Conservation (phyloP, 2,113 vertebrate genomes). For the Chaetodon auriga region DNA sequence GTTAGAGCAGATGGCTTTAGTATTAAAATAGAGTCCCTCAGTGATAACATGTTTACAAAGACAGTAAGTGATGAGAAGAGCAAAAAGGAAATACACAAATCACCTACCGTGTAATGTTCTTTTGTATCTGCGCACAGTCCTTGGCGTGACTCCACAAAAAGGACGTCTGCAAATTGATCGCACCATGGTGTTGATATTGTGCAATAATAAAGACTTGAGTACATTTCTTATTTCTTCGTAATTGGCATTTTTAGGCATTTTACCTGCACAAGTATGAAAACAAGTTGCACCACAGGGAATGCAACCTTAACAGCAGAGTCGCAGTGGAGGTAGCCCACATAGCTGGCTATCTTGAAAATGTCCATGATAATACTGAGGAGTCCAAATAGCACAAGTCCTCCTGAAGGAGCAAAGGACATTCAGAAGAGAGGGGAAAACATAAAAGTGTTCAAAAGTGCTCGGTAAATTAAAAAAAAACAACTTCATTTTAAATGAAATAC, state of each 20-base stretch:
- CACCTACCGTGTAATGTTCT: conserved; percentile 89
- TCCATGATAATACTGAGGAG: conserved; percentile 94
- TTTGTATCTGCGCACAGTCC: conserved; percentile 91
- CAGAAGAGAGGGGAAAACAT: neutral
- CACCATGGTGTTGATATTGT: neutral
- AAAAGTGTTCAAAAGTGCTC: neutral
- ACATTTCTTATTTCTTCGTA: neutral
- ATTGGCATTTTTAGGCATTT: conserved; percentile 21
- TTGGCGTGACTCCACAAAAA: conserved; percentile 93
- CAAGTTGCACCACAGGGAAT: conserved; percentile 90
- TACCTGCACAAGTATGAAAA: conserved; percentile 93
- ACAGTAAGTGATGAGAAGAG: neutral
- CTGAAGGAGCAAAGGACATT: conserved; percentile 74
- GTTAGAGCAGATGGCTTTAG: neutral
- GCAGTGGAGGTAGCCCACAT: conserved; percentile 89
- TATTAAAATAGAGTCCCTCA: neutral
- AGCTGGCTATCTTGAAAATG: conserved; percentile 93
- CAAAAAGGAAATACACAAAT: neutral
- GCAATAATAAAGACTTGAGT: neutral
- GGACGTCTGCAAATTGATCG: conserved; percentile 88
- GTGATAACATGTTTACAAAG: neutral
- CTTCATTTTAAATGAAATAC: neutral
- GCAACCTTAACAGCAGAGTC: conserved; percentile 90
- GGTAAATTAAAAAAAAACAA: neutral
- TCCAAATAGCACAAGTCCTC: conserved; percentile 92